Conservation (phyloP, 2,797 vertebrate genomes). For the Lepilemur ruficaudatus region DNA sequence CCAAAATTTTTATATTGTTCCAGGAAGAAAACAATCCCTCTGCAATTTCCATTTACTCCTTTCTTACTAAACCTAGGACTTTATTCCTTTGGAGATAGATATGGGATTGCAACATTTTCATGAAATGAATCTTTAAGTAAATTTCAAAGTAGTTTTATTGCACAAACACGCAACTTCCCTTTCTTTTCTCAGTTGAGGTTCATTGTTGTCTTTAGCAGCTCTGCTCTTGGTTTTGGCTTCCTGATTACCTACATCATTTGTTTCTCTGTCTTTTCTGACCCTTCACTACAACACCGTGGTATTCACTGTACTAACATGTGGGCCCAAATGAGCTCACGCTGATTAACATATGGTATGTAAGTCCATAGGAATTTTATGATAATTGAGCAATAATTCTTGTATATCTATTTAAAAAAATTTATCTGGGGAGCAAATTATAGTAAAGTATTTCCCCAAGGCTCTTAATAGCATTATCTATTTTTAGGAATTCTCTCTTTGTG, state of each 20-base stretch:
- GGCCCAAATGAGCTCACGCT: slow-evolving; percentile 67
- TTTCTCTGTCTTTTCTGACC: slow-evolving; percentile 45
- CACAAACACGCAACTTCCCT: neutral
- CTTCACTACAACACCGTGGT: neutral
- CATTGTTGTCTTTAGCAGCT: neutral
- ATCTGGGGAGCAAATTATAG: slow-evolving; percentile 77
- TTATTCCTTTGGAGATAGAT: neutral
- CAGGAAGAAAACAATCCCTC: slow-evolving; percentile 57
- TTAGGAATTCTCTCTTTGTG: slow-evolving; percentile 57
- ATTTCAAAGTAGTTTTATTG: neutral
- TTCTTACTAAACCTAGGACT: slow-evolving; percentile 3
- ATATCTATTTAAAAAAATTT: slow-evolving; percentile 70
- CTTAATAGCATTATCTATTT: slow-evolving; percentile 71
- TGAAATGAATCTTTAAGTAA: neutral
- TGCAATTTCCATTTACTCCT: slow-evolving; percentile 63
- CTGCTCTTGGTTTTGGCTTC: neutral
- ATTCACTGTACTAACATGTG: slow-evolving; percentile 47
- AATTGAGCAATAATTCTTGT: slow-evolving; percentile 75
- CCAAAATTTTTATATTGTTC: slow-evolving; percentile 61
- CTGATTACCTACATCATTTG: neutral
- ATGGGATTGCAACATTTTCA: neutral
- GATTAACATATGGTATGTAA: slow-evolving; percentile 59
- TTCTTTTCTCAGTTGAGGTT: neutral
- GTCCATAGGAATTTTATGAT: slow-evolving; percentile 77
- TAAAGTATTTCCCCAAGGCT: slow-evolving; percentile 62